Percentiles rank a stretch among this genome's conserved stretches.
Conservation (phyloP, 1,140 invertebrate genomes). For the Pristionchus pacificus region DNA sequence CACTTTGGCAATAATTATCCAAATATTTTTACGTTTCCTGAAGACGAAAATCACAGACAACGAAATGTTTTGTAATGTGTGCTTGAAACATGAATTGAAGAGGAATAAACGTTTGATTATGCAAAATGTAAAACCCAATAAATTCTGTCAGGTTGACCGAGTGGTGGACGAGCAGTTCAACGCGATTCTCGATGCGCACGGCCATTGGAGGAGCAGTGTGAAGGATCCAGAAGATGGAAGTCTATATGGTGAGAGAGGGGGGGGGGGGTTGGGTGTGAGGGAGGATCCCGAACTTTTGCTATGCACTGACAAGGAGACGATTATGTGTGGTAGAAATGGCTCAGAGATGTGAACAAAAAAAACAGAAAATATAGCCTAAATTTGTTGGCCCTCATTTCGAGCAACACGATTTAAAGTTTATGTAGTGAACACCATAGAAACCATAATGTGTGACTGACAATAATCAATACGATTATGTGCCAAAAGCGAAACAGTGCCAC, state of each 20-base stretch:
- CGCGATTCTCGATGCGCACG: constrained; percentile 59
- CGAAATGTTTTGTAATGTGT: too few relatives aligned
- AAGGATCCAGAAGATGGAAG: constrained; percentile 48
- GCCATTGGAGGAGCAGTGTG: constrained; percentile 55
- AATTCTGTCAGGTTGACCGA: constrained; percentile 41
- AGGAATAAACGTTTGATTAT: too few relatives aligned
- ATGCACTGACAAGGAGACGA: too few relatives aligned
- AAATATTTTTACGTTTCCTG: neutral
- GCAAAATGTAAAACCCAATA: neutral
- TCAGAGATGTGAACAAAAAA: neutral
- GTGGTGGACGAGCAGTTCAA: constrained; percentile 61
- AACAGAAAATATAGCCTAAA: neutral
- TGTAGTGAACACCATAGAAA: too few relatives aligned
- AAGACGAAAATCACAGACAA: too few relatives aligned
- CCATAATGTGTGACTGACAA: too few relatives aligned
- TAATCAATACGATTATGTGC: too few relatives aligned
- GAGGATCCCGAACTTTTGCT: too few relatives aligned
- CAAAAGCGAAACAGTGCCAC: too few relatives aligned
- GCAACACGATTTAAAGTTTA: too few relatives aligned
- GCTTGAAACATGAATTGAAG: neutral
- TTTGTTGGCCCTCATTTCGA: too few relatives aligned
- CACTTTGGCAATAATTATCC: neutral
- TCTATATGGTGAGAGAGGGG: constrained; percentile 52
- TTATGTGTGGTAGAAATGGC: too few relatives aligned
- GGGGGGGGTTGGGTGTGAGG: neutral